These are phyloP conservation scores for Gnathonemus longibarbis DNA, from an alignment of 2,113 vertebrate genomes.

Conservation along the genomic window DNA sequence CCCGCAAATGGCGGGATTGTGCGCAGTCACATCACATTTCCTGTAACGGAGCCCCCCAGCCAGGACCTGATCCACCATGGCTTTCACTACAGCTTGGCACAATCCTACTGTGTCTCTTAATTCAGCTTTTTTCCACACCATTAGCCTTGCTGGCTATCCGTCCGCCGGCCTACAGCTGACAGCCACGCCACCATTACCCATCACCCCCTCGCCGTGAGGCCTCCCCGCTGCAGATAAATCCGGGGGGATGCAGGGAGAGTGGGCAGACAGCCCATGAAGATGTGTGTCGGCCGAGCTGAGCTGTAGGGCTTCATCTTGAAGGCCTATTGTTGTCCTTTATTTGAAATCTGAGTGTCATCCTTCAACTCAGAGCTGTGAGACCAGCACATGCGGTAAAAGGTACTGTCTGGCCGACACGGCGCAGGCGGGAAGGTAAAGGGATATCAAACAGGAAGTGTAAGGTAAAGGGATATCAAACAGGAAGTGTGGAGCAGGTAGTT, in stretches of 20 bases:
- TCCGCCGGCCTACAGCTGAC: neutral
- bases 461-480: neutral
- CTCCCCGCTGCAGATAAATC: neutral
- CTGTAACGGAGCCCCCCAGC: slow-evolving; percentile 15
- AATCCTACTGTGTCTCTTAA: slow-evolving; percentile 7
- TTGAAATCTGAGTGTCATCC: neutral
- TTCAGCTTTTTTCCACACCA: slow-evolving; percentile 11
- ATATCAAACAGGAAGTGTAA: neutral
- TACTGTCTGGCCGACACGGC: no score
- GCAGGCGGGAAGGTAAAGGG: neutral
- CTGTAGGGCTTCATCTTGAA: neutral
- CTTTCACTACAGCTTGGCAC: neutral
- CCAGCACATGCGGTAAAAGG: neutral
- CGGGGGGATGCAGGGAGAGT: neutral
- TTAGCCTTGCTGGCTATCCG: neutral
- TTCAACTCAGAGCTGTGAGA: neutral
- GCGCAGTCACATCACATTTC: slow-evolving; percentile 36
- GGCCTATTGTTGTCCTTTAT: neutral
- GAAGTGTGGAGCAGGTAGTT: neutral
- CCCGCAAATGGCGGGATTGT: slow-evolving; percentile 18
- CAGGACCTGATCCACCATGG: slow-evolving; percentile 10
- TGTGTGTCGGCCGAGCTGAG: no score
- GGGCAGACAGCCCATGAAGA: neutral
- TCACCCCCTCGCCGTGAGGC: neutral
- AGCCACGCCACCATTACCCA: neutral